Percentiles rank a stretch among this genome's conserved stretches.
These are phyloP conservation scores for Vulpes ferrilata DNA, from an alignment of 2,113 vertebrate species.

Conservation along the genomic window DNA sequence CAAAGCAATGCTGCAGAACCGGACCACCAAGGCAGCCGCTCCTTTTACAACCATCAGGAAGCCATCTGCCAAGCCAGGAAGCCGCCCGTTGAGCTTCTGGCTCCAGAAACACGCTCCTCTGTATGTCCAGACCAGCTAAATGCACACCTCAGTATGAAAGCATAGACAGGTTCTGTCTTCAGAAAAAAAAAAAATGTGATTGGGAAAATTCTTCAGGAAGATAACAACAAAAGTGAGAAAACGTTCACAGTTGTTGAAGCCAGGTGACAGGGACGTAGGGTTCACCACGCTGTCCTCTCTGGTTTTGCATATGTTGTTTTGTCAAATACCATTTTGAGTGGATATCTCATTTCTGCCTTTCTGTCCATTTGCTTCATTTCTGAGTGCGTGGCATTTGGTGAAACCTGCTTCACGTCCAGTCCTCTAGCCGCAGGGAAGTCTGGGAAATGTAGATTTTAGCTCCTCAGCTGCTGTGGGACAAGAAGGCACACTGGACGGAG, in stretches of 20 bases:
- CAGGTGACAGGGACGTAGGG: neutral
- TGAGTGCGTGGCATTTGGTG: neutral
- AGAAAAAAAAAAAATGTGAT: neutral
- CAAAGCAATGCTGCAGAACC: slow-evolving; percentile 14
- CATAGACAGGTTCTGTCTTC: slow-evolving; percentile 18
- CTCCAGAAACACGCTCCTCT: slow-evolving; percentile 35
- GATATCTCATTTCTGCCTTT: neutral
- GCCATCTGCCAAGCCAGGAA: slow-evolving; percentile 62
- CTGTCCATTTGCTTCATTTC: neutral
- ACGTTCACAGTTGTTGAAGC: neutral
- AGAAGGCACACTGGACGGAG: neutral
- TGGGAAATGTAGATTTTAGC: neutral
- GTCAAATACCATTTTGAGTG: neutral
- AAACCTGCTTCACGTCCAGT: neutral
- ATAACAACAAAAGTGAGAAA: neutral
- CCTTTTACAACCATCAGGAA: slow-evolving; percentile 48
- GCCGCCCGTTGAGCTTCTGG: neutral
- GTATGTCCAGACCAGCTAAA: slow-evolving; percentile 38
- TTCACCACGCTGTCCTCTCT: neutral
- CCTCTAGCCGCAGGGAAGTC: neutral
- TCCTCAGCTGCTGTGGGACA: neutral
- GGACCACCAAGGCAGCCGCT: slow-evolving; percentile 64
- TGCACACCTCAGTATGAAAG: neutral
- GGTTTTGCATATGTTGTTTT: neutral
- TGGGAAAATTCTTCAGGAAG: neutral